Conservation (phyloP, 2,888 invertebrate species). For the Tinea pellionella region DNA sequence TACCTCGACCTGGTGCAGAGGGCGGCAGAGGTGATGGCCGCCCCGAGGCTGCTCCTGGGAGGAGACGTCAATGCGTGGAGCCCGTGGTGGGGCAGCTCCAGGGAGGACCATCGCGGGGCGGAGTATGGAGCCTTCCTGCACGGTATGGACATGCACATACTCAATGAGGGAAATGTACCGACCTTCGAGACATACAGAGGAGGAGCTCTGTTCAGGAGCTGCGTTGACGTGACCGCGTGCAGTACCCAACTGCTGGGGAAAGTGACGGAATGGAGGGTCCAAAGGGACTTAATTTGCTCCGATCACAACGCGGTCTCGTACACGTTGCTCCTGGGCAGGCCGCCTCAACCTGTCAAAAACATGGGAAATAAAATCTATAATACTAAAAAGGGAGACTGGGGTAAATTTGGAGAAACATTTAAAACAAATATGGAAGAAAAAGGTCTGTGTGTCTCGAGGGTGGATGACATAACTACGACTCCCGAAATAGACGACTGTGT, state of each 20-base stretch:
- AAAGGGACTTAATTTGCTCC: slow-evolving; percentile 13
- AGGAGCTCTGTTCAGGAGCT: not conserved
- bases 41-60: slow-evolving; percentile 9
- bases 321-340: not conserved
- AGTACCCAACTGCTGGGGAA: not conserved
- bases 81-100: slow-evolving; percentile 14
- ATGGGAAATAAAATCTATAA: not conserved
- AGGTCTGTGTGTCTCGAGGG: not conserved
- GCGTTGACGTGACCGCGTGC: not conserved
- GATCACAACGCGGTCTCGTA: slow-evolving; percentile 5
- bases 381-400: slow-evolving; percentile 8
- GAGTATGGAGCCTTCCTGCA: not conserved
- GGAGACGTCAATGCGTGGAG: slow-evolving; percentile 17
- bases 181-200: not conserved
- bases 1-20: slow-evolving; percentile 13
- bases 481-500: not conserved
- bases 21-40: not conserved
- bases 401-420: not conserved
- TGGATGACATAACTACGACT: not conserved
- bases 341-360: not conserved
- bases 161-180: slow-evolving; percentile 21
- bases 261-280: slow-evolving; percentile 18
- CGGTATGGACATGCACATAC: slow-evolving; percentile 12
- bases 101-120: slow-evolving; percentile 18
- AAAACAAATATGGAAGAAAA: not conserved